These are phyloP conservation scores for Apus apus DNA, from an alignment of 2,113 vertebrate species.

Conservation along the genomic window DNA sequence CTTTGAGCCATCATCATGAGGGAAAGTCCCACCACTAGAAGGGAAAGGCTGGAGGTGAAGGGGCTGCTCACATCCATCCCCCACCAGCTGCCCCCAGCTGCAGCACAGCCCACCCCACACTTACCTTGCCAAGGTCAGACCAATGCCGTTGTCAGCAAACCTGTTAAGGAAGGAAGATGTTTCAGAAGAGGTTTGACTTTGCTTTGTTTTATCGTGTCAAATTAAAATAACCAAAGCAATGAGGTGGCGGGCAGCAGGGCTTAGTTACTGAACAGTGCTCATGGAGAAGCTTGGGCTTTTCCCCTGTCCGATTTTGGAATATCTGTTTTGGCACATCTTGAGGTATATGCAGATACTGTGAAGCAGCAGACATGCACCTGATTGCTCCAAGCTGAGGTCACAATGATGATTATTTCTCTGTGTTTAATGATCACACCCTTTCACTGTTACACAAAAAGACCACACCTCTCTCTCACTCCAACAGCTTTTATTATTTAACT, in stretches of 20 bases:
- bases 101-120: not conserved
- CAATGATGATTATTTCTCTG: not conserved
- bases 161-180: constrained; percentile 68
- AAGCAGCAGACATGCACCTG: not conserved
- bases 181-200: not conserved
- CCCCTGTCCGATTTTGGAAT: not conserved
- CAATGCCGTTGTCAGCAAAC: constrained; percentile 97
- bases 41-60: constrained; percentile 7
- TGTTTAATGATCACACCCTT: not conserved
- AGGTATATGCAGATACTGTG: not conserved
- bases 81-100: not conserved
- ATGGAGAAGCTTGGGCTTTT: not conserved
- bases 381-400: not conserved
- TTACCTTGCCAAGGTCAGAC: constrained; percentile 95
- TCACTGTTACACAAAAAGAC: not conserved
- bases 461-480: not conserved
- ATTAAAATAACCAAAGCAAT: not conserved
- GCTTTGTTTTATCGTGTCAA: not conserved
- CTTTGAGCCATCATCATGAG: constrained; percentile 92
- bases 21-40: constrained; percentile 93
- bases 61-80: not conserved
- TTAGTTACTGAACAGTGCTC: not conserved
- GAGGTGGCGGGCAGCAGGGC: not conserved
- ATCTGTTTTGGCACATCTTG: not conserved
- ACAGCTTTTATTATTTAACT: not conserved